A percentile compares a stretch with the other conserved stretches of the same genome.
These are phyloP conservation scores for Syrmaticus mikado DNA, from an alignment of 2,113 vertebrate genomes.

Conservation along the genomic window DNA sequence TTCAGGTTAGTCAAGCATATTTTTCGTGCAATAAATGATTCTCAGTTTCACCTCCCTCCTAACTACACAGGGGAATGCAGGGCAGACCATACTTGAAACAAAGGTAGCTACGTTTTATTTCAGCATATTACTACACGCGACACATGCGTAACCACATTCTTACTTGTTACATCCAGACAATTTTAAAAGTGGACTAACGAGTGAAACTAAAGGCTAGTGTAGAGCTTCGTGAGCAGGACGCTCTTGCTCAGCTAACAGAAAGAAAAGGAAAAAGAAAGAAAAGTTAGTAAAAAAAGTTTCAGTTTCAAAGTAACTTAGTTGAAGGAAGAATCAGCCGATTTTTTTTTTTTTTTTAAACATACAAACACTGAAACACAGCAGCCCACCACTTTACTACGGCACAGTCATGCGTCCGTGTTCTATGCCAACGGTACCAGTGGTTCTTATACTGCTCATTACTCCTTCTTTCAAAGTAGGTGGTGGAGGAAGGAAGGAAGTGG, in stretches of 20 bases:
- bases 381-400: neutral
- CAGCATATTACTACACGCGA: neutral
- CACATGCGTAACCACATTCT: neutral
- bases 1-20: neutral
- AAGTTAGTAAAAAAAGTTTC: neutral
- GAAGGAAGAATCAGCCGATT: neutral
- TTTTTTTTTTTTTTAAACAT: neutral
- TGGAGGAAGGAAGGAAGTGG: neutral
- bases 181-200: neutral
- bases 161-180: neutral
- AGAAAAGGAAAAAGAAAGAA: neutral
- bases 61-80: neutral
- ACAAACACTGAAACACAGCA: neutral
- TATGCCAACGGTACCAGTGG: accelerated
- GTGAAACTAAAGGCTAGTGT: neutral
- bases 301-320: neutral
- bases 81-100: neutral
- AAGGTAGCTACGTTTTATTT: neutral
- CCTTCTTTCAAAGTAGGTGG: neutral
- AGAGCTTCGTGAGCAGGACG: neutral
- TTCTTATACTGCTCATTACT: neutral
- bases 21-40: neutral
- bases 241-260: neutral
- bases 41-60: neutral
- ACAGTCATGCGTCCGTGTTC: neutral